Evolutionary conservation across 2,888 invertebrate genomes (phyloP).

Genomic region (Drosophila quasianomalipes): DNA sequence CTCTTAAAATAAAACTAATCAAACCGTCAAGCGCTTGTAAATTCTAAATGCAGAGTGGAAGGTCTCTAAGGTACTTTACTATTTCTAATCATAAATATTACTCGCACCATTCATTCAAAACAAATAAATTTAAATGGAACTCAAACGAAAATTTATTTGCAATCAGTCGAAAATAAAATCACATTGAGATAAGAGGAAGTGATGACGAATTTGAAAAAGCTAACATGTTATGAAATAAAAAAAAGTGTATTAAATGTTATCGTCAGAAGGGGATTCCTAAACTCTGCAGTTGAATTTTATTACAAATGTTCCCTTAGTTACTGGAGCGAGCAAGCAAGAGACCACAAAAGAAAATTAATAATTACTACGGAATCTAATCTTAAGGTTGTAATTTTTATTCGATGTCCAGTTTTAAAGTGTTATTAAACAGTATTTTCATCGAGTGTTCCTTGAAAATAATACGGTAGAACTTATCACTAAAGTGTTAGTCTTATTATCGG

Average conservation of each 20-base stretch:
- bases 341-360: slow-evolving; percentile 6
- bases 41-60: neutral
- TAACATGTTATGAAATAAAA: neutral
- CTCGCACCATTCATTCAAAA: neutral
- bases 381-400: neutral
- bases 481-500: slow-evolving; percentile 7
- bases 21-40: neutral
- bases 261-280: neutral
- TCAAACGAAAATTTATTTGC: neutral
- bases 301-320: neutral
- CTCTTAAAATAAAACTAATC: neutral
- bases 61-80: neutral
- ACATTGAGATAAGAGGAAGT: neutral
- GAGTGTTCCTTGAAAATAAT: slow-evolving; percentile 17
- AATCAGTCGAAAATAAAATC: neutral
- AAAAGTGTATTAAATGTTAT: neutral
- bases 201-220: neutral
- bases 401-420: slow-evolving; percentile 5
- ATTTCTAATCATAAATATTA: slow-evolving; percentile 3
- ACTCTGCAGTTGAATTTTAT: neutral
- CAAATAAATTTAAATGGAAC: accelerated
- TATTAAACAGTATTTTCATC: neutral
- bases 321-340: neutral
- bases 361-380: slow-evolving; percentile 5
- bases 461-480: slow-evolving; percentile 20